These are phyloP conservation scores for Plebejus argus DNA, from an alignment of 2,888 invertebrate genomes.

Conservation along the genomic window DNA sequence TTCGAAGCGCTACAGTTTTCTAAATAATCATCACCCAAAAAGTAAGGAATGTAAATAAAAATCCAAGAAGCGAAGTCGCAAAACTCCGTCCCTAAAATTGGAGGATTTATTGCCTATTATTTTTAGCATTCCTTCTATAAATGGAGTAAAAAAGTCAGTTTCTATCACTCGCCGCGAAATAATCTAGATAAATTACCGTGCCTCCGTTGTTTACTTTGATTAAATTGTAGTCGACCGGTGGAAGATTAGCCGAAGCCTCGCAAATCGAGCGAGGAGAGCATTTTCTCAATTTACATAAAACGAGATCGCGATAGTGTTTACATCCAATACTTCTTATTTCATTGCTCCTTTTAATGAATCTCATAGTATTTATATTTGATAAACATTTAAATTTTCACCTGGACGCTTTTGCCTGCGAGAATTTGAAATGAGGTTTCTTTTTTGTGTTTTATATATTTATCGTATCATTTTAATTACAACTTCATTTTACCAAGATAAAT, in stretches of 20 bases:
- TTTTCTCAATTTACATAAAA: constrained; percentile 77
- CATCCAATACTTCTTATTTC: constrained; percentile 53
- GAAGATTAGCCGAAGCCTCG: constrained; percentile 77
- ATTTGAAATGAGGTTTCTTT: not conserved
- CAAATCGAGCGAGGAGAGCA: constrained; percentile 75
- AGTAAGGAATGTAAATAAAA: not conserved
- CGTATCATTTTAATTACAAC: too few species aligned
- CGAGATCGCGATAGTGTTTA: constrained; percentile 64
- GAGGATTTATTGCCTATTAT: constrained; percentile 12
- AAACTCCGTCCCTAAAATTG: constrained; percentile 22
- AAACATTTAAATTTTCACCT: constrained; percentile 21
- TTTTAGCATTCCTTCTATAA: constrained; percentile 49
- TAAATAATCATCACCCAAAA: not conserved
- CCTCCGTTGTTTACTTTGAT: constrained; percentile 79
- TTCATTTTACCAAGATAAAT: too few species aligned
- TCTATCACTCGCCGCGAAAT: constrained; percentile 75
- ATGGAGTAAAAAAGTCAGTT: constrained; percentile 74
- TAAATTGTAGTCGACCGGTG: constrained; percentile 79
- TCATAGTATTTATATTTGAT: constrained; percentile 11
- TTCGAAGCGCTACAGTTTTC: not conserved
- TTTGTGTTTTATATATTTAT: not conserved
- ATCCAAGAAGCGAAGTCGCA: constrained; percentile 5
- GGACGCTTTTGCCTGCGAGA: not conserved
- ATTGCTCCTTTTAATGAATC: constrained; percentile 34
- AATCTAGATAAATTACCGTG: constrained; percentile 79